phyloP scores from a whole-genome alignment of 2,888 invertebrate species.

The Timandra comae region DNA sequence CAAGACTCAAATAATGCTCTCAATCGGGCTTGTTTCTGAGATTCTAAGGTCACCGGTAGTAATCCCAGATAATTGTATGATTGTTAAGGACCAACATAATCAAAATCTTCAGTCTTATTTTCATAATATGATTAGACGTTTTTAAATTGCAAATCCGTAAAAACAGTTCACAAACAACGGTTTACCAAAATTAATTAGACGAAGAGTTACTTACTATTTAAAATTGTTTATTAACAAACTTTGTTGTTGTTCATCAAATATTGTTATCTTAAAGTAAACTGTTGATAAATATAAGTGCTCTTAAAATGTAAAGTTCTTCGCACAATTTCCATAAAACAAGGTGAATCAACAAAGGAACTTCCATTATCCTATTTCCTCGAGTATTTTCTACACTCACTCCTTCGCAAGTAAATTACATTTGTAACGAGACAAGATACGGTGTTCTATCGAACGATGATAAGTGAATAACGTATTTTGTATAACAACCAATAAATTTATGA shows the following conservation, averaged over 20 bases:
- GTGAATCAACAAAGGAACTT: slow-evolving; percentile 36
- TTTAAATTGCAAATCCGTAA: no score
- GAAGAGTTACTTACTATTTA: no score
- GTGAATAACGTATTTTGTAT: slow-evolving; percentile 22
- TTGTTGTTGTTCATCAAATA: slow-evolving; percentile 3
- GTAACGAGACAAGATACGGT: slow-evolving; percentile 35
- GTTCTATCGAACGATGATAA: slow-evolving; percentile 28
- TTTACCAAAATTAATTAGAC: no score
- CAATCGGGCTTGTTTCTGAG: no score
- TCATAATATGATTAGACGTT: no score
- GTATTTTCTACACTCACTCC: slow-evolving; percentile 36
- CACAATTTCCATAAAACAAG: slow-evolving; percentile 40
- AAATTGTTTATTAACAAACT: no score
- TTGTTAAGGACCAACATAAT: no score
- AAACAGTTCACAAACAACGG: no score
- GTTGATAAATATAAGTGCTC: slow-evolving; percentile 18
- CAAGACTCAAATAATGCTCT: no score
- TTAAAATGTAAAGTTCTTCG: slow-evolving; percentile 24
- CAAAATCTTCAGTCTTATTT: no score
- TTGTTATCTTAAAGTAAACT: slow-evolving; percentile 9
- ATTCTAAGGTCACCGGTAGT: no score
- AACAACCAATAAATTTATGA: slow-evolving; percentile 20
- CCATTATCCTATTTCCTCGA: slow-evolving; percentile 45
- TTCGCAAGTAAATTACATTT: slow-evolving; percentile 38
- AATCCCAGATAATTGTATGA: no score